These are phyloP conservation scores for Trissolcus japonicus DNA, from an alignment of 2,888 invertebrate species.

Conservation along the genomic window DNA sequence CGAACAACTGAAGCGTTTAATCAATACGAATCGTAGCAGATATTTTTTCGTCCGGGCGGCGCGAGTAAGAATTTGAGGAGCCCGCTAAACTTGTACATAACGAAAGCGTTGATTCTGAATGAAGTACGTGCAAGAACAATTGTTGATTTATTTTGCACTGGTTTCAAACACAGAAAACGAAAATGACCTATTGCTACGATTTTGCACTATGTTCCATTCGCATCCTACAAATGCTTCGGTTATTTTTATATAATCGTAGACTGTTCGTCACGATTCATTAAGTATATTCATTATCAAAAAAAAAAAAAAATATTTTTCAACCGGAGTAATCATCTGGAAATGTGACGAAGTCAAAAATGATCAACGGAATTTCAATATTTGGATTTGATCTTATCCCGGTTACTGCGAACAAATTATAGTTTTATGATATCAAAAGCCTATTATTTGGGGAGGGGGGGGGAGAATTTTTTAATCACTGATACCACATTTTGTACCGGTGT, in stretches of 20 bases:
- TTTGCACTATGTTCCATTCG: conserved; percentile 23
- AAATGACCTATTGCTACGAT: background rate
- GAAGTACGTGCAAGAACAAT: conserved; percentile 10
- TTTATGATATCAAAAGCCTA: no score
- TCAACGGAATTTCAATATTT: conserved; percentile 3
- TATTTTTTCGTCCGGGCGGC: conserved; percentile 7
- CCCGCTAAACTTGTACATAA: conserved; percentile 14
- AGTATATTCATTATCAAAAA: background rate
- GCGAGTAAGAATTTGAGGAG: conserved; percentile 2
- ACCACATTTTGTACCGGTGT: no score
- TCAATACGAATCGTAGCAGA: background rate
- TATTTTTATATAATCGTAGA: conserved; percentile 11
- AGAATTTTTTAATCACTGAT: no score
- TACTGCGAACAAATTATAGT: conserved; percentile 3
- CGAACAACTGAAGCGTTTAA: background rate
- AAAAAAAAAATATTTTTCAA: no score
- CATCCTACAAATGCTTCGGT: conserved; percentile 14
- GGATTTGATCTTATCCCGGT: conserved; percentile 4
- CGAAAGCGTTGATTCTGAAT: conserved; percentile 6
- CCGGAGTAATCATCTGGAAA: no score
- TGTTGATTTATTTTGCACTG: conserved; percentile 21
- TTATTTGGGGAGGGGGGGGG: no score
- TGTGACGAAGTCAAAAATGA: conserved; percentile 16
- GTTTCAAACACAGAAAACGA: conserved; percentile 4
- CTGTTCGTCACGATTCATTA: conserved; percentile 16